These are phyloP conservation scores for Crematogaster levior DNA, from an alignment of 2,888 invertebrate species.

Conservation along the genomic window DNA sequence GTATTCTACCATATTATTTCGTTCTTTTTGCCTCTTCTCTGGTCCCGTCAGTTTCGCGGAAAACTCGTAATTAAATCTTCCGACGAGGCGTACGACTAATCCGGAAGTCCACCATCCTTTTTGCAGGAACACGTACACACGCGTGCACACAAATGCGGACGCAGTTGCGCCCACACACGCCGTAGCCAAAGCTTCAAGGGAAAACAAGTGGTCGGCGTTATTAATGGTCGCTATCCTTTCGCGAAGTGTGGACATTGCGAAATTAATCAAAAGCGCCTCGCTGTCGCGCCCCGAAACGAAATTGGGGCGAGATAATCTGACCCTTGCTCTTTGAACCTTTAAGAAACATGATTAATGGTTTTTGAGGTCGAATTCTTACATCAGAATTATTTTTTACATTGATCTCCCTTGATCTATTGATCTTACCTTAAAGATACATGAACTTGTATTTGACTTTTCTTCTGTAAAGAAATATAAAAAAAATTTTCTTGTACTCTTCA, in stretches of 20 bases:
- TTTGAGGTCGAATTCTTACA: slow-evolving; percentile 26
- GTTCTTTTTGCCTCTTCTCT: slow-evolving; percentile 30
- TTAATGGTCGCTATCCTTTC: slow-evolving; percentile 55
- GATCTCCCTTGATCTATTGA: not conserved
- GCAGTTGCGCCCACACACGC: not conserved
- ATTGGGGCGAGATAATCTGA: slow-evolving; percentile 29
- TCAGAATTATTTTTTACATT: not conserved
- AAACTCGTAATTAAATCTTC: slow-evolving; percentile 68
- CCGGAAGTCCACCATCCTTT: slow-evolving; percentile 43
- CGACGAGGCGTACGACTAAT: slow-evolving; percentile 54
- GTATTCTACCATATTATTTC: slow-evolving; percentile 31
- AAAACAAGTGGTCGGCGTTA: slow-evolving; percentile 48
- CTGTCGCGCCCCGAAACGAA: slow-evolving; percentile 26
- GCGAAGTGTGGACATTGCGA: slow-evolving; percentile 41
- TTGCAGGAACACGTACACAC: slow-evolving; percentile 1
- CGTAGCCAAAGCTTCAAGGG: slow-evolving; percentile 12
- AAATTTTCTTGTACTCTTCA: too few species aligned
- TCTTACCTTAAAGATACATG: not conserved
- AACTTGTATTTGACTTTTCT: not conserved
- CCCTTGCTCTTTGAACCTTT: slow-evolving; percentile 27
- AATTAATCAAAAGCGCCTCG: slow-evolving; percentile 62
- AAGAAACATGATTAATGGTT: slow-evolving; percentile 52
- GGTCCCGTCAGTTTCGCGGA: slow-evolving; percentile 44
- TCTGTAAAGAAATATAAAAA: not conserved
- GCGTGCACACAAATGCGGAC: not conserved